Evolutionary conservation across 1,140 invertebrate species (phyloP).

Genomic region (Drosophila bocki): DNA sequence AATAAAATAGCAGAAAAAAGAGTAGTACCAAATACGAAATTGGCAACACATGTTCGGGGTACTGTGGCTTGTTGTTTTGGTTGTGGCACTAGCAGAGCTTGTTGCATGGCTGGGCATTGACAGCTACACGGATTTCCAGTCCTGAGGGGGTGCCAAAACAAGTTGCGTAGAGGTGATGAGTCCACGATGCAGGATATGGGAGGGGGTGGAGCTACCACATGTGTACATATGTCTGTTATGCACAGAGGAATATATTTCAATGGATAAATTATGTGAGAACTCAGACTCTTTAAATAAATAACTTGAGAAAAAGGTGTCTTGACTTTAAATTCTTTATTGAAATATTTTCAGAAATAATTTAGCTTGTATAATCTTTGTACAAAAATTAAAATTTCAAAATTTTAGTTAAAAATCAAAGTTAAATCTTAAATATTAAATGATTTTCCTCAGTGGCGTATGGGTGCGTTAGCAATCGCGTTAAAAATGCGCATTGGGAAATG

Average conservation of each 20-base stretch:
- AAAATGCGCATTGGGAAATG: conserved; percentile 72
- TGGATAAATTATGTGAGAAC: not conserved
- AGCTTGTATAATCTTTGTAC: not conserved
- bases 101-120: conserved; percentile 70
- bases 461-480: conserved; percentile 67
- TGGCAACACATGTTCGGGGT: conserved; percentile 69
- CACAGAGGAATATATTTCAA: conserved; percentile 2
- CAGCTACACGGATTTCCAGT: conserved; percentile 58
- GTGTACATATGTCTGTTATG: not conserved
- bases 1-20: conserved; percentile 13
- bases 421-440: too few species aligned
- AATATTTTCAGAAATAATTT: not conserved
- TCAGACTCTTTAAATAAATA: not conserved
- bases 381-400: not conserved
- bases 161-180: conserved; percentile 29
- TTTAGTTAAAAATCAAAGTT: not conserved
- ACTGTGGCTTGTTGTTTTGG: conserved; percentile 64
- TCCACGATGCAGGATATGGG: conserved; percentile 11
- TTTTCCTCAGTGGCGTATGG: conserved; percentile 11
- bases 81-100: conserved; percentile 39
- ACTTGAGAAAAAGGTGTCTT: not conserved
- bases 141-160: conserved; percentile 41
- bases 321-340: not conserved
- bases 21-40: conserved; percentile 32
- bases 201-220: not conserved